Conservation (phyloP, 2,797 vertebrate species). For the Alca torda region DNA sequence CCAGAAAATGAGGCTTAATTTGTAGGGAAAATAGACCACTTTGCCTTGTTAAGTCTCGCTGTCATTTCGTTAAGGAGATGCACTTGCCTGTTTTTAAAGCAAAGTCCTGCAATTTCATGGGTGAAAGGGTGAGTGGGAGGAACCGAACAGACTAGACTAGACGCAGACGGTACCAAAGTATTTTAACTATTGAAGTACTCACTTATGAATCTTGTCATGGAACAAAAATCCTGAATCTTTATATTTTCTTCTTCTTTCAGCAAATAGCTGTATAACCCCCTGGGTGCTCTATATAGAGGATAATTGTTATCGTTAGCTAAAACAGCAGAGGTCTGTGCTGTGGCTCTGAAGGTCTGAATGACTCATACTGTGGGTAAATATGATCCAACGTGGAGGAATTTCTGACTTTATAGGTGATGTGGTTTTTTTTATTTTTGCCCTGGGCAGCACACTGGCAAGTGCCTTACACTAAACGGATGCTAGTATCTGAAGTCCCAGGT, state of each 20-base stretch:
- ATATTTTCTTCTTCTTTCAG: neutral
- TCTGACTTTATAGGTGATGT: neutral
- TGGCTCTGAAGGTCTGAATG: neutral
- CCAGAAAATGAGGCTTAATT: constrained; percentile 27
- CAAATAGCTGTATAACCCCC: neutral
- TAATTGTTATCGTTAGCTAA: neutral
- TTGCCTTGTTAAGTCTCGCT: neutral
- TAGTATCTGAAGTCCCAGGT: neutral
- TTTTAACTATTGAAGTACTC: neutral
- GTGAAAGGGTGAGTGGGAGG: neutral
- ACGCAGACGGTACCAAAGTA: neutral
- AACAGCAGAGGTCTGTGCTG: neutral
- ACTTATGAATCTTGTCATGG: neutral
- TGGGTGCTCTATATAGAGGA: neutral
- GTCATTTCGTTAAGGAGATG: neutral
- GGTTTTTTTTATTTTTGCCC: neutral
- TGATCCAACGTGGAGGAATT: neutral
- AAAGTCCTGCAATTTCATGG: neutral
- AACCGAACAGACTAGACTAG: neutral
- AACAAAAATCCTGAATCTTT: neutral
- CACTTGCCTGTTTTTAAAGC: neutral
- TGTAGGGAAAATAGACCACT: neutral
- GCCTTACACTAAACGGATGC: neutral
- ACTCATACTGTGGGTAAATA: neutral
- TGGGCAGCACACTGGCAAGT: neutral